Conservation (phyloP, 2,797 vertebrate genomes). For the Moxostoma hubbsi region DNA sequence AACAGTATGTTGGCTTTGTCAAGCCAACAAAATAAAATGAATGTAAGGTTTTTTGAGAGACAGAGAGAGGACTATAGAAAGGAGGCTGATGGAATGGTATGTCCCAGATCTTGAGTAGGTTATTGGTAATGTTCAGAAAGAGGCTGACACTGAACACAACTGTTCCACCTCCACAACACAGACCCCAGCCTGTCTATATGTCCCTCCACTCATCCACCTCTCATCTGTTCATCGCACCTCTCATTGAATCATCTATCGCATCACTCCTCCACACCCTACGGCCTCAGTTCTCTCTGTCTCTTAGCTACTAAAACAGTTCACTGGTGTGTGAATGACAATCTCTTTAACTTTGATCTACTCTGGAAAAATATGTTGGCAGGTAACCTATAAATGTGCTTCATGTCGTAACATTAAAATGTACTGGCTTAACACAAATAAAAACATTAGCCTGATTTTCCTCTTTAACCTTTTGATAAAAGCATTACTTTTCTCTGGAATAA, state of each 20-base stretch:
- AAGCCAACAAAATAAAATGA: too few relatives aligned
- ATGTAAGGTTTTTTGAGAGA: too few relatives aligned
- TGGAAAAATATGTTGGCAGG: neutral
- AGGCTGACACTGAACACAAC: conserved; percentile 31
- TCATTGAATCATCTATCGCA: conserved; percentile 32
- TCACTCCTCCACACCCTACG: conserved; percentile 14
- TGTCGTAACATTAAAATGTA: too few relatives aligned
- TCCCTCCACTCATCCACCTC: conserved; percentile 24
- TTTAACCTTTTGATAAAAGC: too few relatives aligned
- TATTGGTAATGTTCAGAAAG: conserved; percentile 56
- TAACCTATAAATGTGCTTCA: too few relatives aligned
- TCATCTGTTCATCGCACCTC: conserved; percentile 39
- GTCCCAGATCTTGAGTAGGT: conserved; percentile 47
- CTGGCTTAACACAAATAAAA: too few relatives aligned
- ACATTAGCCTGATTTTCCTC: too few relatives aligned
- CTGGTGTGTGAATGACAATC: conserved; percentile 4
- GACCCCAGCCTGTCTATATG: neutral
- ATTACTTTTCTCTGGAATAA: too few relatives aligned
- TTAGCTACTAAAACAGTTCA: conserved; percentile 16
- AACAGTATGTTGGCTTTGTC: too few relatives aligned
- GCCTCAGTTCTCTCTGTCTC: neutral
- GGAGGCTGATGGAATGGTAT: neutral
- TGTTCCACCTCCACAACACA: conserved; percentile 27
- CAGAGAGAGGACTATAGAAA: too few relatives aligned
- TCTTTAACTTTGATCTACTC: neutral